Conservation (phyloP, 2,113 vertebrate species). For the Lophura nycthemera region DNA sequence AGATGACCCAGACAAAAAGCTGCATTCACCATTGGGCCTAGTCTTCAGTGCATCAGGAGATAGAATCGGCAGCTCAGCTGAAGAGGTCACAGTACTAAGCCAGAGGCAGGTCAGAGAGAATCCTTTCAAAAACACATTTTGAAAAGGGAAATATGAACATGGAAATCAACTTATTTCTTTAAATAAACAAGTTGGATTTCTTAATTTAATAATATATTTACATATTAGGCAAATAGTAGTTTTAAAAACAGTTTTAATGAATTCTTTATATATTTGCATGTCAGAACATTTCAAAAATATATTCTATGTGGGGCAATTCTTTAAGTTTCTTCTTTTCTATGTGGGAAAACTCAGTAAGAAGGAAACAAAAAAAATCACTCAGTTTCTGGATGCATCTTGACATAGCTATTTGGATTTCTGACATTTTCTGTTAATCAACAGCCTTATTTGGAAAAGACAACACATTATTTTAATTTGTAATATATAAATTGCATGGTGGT, state of each 20-base stretch:
- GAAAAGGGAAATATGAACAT: slow-evolving; percentile 46
- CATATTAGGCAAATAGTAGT: not conserved
- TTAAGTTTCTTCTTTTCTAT: not conserved
- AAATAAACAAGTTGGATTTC: slow-evolving; percentile 6
- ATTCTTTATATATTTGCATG: not conserved
- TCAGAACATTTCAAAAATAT: not conserved
- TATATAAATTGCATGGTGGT: slow-evolving; percentile 35
- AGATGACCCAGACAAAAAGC: slow-evolving; percentile 74
- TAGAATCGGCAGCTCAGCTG: slow-evolving; percentile 47
- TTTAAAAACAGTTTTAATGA: not conserved
- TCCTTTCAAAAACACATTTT: slow-evolving; percentile 49
- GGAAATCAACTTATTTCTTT: not conserved
- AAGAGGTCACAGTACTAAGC: slow-evolving; percentile 72
- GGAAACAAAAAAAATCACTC: not conserved
- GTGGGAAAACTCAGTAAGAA: not conserved
- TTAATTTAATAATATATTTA: not conserved
- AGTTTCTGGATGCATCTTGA: slow-evolving; percentile 47
- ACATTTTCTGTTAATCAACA: slow-evolving; percentile 49
- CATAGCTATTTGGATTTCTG: slow-evolving; percentile 52
- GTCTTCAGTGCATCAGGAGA: slow-evolving; percentile 63
- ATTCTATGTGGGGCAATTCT: not conserved
- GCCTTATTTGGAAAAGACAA: slow-evolving; percentile 52
- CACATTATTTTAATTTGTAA: slow-evolving; percentile 55
- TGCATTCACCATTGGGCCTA: slow-evolving; percentile 55
- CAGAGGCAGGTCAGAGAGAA: slow-evolving; percentile 70